phyloP scores from a whole-genome alignment of 2,113 vertebrate species.

The Calypte anna region DNA sequence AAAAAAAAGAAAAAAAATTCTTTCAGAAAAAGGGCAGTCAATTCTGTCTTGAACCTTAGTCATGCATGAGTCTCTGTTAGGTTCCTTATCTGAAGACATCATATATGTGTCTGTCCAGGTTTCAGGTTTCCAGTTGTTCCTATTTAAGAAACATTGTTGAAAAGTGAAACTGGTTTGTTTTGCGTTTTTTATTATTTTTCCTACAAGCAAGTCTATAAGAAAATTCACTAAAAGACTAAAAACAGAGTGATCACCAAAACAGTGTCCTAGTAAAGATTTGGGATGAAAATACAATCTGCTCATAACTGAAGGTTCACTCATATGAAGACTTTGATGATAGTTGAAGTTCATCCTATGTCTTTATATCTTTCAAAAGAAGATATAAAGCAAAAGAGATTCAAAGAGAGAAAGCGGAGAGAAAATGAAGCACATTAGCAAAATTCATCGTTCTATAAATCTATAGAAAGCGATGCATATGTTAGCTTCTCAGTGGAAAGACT shows the following conservation, averaged over 20 bases:
- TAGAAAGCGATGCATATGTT: background rate
- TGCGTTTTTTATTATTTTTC: background rate
- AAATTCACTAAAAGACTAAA: background rate
- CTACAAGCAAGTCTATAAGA: background rate
- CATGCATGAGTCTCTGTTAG: background rate
- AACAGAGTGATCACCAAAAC: too few species aligned
- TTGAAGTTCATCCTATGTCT: background rate
- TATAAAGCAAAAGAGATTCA: background rate
- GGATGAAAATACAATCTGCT: background rate
- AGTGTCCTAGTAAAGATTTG: too few species aligned
- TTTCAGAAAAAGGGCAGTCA: background rate
- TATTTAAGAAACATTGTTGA: background rate
- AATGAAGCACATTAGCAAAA: background rate
- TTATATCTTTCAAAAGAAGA: background rate
- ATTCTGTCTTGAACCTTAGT: background rate
- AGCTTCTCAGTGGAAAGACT: background rate
- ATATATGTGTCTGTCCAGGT: background rate
- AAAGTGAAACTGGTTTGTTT: background rate
- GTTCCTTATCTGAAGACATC: background rate
- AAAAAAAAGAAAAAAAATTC: background rate
- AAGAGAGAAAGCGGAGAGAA: background rate
- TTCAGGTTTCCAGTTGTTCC: background rate
- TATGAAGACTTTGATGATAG: background rate
- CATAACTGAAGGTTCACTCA: background rate
- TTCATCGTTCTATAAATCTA: background rate